Percentiles rank a stretch among this genome's conserved stretches.
phyloP scores from a whole-genome alignment of 2,113 vertebrate genomes.

The Todiramphus chloris region DNA sequence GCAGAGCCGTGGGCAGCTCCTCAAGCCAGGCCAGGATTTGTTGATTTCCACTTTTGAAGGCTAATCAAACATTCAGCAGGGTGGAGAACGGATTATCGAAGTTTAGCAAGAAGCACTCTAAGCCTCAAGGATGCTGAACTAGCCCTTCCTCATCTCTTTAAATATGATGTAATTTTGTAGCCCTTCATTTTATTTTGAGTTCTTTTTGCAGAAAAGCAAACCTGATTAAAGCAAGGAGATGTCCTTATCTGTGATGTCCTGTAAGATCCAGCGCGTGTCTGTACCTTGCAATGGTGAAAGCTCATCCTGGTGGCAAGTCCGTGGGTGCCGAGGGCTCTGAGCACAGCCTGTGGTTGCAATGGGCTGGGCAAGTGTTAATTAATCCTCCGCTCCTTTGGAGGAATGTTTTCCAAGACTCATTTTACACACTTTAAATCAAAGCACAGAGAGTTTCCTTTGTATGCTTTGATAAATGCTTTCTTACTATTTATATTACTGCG shows the following conservation, averaged over 20 bases:
- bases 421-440: constrained; percentile 49
- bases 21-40: background rate
- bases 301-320: background rate
- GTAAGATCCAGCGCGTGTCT: background rate
- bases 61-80: background rate
- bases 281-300: background rate
- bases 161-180: background rate
- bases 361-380: background rate
- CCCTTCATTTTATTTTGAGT: background rate
- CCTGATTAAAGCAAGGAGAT: background rate
- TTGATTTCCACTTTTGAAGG: background rate
- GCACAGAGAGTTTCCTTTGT: constrained; percentile 15
- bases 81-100: background rate
- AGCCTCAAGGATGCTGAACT: background rate
- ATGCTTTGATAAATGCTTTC: constrained; percentile 33
- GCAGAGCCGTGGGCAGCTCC: background rate
- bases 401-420: constrained; percentile 45
- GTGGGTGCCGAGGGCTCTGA: background rate
- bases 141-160: background rate
- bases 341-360: rapidly evolving
- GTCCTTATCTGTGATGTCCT: background rate
- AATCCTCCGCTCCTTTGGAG: background rate
- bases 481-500: background rate
- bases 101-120: background rate
- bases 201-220: background rate